These are phyloP conservation scores for Microctonus hyperodae DNA, from an alignment of 2,888 invertebrate genomes.

Conservation along the genomic window DNA sequence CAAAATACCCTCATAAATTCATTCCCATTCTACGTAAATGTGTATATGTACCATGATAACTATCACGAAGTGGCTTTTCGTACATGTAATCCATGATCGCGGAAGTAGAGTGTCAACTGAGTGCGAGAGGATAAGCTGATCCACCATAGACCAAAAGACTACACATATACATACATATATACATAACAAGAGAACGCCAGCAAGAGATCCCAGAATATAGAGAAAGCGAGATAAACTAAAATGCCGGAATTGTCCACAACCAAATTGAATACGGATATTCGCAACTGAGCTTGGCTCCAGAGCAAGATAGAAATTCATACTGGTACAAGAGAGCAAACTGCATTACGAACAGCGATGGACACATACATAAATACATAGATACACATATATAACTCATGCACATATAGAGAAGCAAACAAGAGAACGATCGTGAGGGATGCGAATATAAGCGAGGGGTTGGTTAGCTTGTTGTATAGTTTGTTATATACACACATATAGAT, in stretches of 20 bases:
- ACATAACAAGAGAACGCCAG: background rate
- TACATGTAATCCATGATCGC: background rate
- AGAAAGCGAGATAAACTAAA: constrained; percentile 71
- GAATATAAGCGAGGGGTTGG: constrained; percentile 7
- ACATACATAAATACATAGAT: too few relatives aligned
- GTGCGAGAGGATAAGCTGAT: background rate
- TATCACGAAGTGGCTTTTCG: constrained; percentile 4
- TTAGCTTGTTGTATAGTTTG: too few relatives aligned
- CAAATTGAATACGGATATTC: constrained; percentile 78
- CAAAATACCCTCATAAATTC: background rate
- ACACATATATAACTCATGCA: background rate
- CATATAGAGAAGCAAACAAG: background rate
- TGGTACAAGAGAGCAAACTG: constrained; percentile 1
- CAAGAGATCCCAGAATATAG: constrained; percentile 21
- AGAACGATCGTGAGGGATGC: constrained; percentile 15
- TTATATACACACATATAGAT: constrained; percentile 19
- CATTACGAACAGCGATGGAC: background rate
- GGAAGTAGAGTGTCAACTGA: background rate
- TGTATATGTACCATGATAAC: background rate
- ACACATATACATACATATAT: background rate
- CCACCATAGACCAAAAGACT: too few relatives aligned
- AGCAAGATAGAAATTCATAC: constrained; percentile 20
- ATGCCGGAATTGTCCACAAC: constrained; percentile 81
- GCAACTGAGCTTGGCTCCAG: constrained; percentile 35
- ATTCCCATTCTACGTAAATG: background rate